phyloP scores from a whole-genome alignment of 2,888 invertebrate species.

The Dendrolimus pini region DNA sequence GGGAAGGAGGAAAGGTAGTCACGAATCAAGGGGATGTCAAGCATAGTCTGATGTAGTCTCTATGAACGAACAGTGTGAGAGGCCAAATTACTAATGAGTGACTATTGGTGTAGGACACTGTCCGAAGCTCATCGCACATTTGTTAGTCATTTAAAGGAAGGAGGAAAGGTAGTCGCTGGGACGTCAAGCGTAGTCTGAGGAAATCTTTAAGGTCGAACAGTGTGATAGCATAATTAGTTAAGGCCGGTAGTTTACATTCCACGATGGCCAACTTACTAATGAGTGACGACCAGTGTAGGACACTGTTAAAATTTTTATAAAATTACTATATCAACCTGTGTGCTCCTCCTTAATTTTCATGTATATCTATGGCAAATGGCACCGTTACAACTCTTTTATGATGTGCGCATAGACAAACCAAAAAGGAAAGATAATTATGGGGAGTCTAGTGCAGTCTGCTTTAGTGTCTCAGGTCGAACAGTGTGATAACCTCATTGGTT shows the following conservation, averaged over 20 bases:
- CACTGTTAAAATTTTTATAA: neutral
- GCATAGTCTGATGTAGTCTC: constrained; percentile 42
- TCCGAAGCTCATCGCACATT: neutral
- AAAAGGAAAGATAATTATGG: too few species aligned
- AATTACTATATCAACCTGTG: too few species aligned
- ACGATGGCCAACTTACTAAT: constrained; percentile 52
- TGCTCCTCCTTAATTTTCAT: too few species aligned
- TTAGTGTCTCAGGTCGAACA: too few species aligned
- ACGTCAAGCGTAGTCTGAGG: constrained; percentile 42
- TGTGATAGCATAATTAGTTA: constrained; percentile 45
- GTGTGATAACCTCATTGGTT: too few species aligned
- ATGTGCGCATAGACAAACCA: too few species aligned
- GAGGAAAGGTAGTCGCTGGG: constrained; percentile 37
- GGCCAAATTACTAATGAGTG: constrained; percentile 40
- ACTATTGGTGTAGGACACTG: constrained; percentile 35
- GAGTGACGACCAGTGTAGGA: constrained; percentile 39
- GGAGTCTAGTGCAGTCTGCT: too few species aligned
- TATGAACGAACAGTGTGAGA: constrained; percentile 55
- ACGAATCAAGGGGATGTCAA: constrained; percentile 41
- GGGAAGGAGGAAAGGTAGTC: constrained; percentile 31
- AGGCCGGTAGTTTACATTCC: constrained; percentile 32
- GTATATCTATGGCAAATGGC: too few species aligned
- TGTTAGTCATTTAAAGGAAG: too few species aligned
- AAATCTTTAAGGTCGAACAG: constrained; percentile 56
- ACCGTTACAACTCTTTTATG: too few species aligned